Evolutionary conservation across 1,140 invertebrate genomes (phyloP), one percentile per base, ranked within the genome.

Genomic region (Platyura marginata): DNA sequence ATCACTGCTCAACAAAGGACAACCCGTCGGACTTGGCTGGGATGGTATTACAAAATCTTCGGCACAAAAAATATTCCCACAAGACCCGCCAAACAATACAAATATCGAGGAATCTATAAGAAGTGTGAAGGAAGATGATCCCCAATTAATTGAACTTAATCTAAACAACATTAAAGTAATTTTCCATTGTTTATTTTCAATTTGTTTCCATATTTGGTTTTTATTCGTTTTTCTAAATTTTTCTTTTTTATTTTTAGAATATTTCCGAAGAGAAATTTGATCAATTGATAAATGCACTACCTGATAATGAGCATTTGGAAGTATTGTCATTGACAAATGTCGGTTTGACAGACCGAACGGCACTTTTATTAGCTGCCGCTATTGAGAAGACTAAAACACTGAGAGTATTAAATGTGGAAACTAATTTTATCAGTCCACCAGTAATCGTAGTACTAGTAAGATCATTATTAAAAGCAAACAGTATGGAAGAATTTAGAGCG

Each of bases 201-300:
- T 6, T 19, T 3, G 16, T 16, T 19, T 6, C 3, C 36, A 37
- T 37, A 37, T 10, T 36, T 36, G 5, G 3, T 2, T 11, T 10
- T 22, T n/a, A 20, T 34, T 36, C 22, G 19, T 45, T 13, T 44
- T 22, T 23, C 23, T 33, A 20, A 21, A 32, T 19, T 49, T 34
- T 46, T 34, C 32, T 44, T 43, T 38, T 56, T 46, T 47, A 50
- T 51, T 50, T 41, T 70, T 65, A 96, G 90, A 92, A 92, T 67
- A 89, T 98, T 64, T 93, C 92, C 40, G 84, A 94, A 56, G 92
- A 98, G 63, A 89, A 91, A 61, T 87, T 97, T 57, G 75, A 83
- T 46, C 77, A 80, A 57, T 64, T 98, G 41, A 91, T 93, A 66
- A 80, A 86, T 55, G 86, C 79, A 41, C 61, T 98, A 48, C 81